Conservation (phyloP, 2,888 invertebrate genomes). For the Coremacera marginata region DNA sequence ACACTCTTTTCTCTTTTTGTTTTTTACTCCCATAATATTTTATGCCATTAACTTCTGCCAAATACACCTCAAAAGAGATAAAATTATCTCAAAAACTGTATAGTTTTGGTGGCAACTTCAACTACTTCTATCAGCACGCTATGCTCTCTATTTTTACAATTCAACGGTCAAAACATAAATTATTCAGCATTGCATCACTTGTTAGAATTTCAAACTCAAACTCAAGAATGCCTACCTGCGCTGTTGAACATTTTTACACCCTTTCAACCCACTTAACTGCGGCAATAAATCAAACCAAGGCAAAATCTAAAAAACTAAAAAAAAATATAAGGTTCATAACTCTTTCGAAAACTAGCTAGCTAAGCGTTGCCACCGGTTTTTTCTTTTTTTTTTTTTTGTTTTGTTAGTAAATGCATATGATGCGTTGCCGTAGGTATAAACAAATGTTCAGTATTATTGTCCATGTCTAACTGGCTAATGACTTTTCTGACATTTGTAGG, state of each 20-base stretch:
- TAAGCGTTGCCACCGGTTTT: slow-evolving; percentile 13
- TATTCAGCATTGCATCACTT: background rate
- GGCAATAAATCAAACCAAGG: slow-evolving; percentile 1
- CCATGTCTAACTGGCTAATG: slow-evolving; percentile 36
- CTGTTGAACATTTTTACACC: background rate
- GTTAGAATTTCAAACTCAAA: background rate
- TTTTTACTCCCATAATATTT: background rate
- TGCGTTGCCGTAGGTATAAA: background rate
- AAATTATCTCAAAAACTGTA: too few relatives aligned
- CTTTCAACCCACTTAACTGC: background rate
- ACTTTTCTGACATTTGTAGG: slow-evolving; percentile 35
- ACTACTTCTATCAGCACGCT: too few relatives aligned
- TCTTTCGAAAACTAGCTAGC: background rate
- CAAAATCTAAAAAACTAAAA: background rate
- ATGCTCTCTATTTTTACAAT: too few relatives aligned
- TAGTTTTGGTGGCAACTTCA: too few relatives aligned
- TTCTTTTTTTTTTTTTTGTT: too few relatives aligned
- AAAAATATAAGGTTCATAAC: background rate
- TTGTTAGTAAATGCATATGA: background rate
- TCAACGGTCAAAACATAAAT: slow-evolving; percentile 33
- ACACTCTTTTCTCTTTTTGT: too few relatives aligned
- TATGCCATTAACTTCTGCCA: too few relatives aligned
- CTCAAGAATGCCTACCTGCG: background rate
- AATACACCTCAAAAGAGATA: too few relatives aligned
- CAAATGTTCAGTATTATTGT: slow-evolving; percentile 19